phyloP scores from a whole-genome alignment of 2,797 vertebrate genomes.

The Eulemur rubriventer region DNA sequence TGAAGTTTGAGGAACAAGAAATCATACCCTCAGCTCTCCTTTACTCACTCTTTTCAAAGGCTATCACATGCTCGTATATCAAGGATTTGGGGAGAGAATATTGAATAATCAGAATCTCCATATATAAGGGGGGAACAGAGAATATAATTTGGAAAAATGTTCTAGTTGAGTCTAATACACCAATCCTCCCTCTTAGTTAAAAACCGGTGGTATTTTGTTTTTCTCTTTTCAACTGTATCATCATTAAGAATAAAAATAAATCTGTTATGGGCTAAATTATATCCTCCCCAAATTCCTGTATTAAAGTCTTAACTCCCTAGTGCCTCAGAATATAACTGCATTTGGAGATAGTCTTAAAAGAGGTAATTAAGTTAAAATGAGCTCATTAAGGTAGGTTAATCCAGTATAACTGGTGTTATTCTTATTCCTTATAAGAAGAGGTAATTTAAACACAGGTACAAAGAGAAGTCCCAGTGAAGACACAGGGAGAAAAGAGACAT shows the following conservation, averaged over 20 bases:
- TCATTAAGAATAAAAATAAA: slow-evolving; percentile 25
- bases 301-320: not conserved
- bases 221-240: not conserved
- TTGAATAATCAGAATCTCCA: not conserved
- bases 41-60: not conserved
- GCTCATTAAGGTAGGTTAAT: not conserved
- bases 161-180: not conserved
- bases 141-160: not conserved
- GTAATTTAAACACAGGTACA: not conserved
- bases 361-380: slow-evolving; percentile 4
- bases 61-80: not conserved
- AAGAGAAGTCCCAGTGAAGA: not conserved
- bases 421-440: not conserved
- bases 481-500: not conserved
- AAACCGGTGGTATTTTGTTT: not conserved
- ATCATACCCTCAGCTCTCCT: not conserved
- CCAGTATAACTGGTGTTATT: not conserved
- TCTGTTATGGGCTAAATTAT: not conserved
- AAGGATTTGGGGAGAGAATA: not conserved
- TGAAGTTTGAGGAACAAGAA: not conserved
- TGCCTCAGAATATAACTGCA: not conserved
- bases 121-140: not conserved
- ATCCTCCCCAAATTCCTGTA: not conserved
- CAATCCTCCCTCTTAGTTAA: not conserved
- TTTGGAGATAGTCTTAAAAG: not conserved